phyloP scores from a whole-genome alignment of 2,888 invertebrate genomes.

The Onchidella celtica region DNA sequence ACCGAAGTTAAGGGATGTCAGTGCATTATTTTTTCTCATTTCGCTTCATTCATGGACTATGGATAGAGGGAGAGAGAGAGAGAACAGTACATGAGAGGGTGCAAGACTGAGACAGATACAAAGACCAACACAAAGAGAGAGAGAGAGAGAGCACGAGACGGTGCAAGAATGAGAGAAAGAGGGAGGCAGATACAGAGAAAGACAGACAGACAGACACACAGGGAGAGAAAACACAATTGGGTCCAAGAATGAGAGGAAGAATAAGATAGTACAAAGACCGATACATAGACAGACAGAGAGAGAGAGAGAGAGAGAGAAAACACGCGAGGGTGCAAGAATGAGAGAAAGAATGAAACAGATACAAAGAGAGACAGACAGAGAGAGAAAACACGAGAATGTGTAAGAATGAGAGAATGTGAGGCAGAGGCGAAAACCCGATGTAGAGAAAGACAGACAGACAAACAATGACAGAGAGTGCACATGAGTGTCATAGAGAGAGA shows the following conservation, averaged over 20 bases:
- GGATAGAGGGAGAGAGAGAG: neutral
- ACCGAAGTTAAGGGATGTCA: neutral
- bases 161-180: neutral
- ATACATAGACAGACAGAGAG: neutral
- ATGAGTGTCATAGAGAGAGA: no score
- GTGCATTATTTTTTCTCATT: neutral
- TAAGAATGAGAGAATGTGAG: neutral
- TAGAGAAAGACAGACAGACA: no score
- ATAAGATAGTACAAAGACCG: slow-evolving; percentile 53
- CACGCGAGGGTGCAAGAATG: neutral
- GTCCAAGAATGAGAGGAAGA: slow-evolving; percentile 67
- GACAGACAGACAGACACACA: neutral
- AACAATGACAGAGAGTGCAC: no score
- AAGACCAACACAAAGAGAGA: neutral
- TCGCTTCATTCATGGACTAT: no score
- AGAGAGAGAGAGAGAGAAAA: slow-evolving; percentile 21
- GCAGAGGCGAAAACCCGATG: no score
- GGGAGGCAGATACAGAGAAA: neutral
- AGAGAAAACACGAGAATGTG: neutral
- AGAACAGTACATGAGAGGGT: no score
- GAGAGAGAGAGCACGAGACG: neutral
- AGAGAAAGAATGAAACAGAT: neutral
- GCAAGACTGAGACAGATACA: neutral
- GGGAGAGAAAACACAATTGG: neutral
- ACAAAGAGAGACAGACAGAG: slow-evolving; percentile 6